Evolutionary conservation across 1,140 invertebrate species (phyloP).

Genomic region (Potamilus streckersoni): DNA sequence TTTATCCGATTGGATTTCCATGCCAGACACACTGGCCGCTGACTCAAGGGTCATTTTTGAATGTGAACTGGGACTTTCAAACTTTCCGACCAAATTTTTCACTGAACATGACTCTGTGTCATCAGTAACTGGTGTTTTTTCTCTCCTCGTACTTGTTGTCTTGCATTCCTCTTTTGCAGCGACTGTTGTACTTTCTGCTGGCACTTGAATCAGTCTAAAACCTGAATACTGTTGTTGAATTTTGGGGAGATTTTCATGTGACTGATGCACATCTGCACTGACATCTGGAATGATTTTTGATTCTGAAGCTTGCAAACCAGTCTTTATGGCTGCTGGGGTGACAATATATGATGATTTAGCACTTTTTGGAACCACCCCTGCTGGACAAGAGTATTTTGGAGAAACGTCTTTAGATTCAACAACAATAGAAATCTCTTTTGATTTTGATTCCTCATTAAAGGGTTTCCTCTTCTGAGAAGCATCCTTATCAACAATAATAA

Average conservation of each 20-base stretch:
- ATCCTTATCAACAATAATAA: constrained; percentile 48
- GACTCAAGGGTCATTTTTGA: constrained; percentile 2
- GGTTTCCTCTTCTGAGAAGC: constrained; percentile 13
- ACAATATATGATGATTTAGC: not conserved
- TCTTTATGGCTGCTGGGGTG: not conserved
- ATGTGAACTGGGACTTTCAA: constrained; percentile 34
- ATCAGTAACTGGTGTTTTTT: constrained; percentile 1
- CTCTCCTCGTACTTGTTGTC: not conserved
- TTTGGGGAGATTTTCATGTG: no score
- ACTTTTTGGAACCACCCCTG: not conserved
- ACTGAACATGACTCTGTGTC: constrained; percentile 26
- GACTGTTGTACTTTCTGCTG: not conserved
- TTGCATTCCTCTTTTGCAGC: not conserved
- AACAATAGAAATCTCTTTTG: no score
- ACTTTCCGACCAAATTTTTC: constrained; percentile 47
- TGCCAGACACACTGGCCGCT: not conserved
- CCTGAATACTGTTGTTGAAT: no score
- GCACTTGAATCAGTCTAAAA: not conserved
- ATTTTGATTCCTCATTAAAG: not conserved
- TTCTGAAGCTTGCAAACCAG: not conserved
- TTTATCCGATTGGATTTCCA: constrained; percentile 5
- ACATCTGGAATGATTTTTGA: not conserved
- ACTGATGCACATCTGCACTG: no score
- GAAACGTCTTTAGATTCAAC: no score
- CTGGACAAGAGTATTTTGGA: constrained; percentile 10